Evolutionary conservation across 1,140 invertebrate genomes (phyloP), one percentile per base, ranked within the genome.

Genomic region (Gonatopus flavifemur): DNA sequence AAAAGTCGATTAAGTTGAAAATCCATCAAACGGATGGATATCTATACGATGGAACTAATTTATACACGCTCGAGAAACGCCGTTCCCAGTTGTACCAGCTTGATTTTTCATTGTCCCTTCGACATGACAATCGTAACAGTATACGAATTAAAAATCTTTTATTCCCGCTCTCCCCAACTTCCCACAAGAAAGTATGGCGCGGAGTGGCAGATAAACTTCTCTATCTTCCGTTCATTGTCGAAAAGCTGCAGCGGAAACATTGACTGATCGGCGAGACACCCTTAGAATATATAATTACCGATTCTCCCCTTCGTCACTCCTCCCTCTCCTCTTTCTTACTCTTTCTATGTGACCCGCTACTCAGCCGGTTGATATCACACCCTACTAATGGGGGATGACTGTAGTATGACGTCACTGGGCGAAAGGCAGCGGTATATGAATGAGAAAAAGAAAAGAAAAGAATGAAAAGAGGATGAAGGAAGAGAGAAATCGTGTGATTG

Each of bases 221-320:
- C 71, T 74, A 70, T 73, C 64, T 75, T 68, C 67, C 54, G 43
- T 52, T 62, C 62, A 75, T 78, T 78, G 76, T 77, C 60, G 59
- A 41, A 46, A 48, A 62, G 68, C 69, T 75, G 72, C 67, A 71
- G 65, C 76, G 74, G 76, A 78, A 74, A 73, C 76, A 76, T 78
- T 78, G 76, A 78, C 74, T 77, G 76, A 78, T 78, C 74, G 72
- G 66, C 55, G 65, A 66, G 68, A 75, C 71, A 69, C 72, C 75
- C 71, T 73, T 67, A 57, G 76, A 78, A 78, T 77, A 77, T 76
- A 76, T 78, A 78, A 78, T 78, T 78, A 77, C 62, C 49, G 40
- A 57, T 44, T 15, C 35, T 30, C 20, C 13, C 33, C 19, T 28
- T 4, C 35, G 13, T 37, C 25, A 30, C 22, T 9, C 18, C 38